phyloP scores from a whole-genome alignment of 2,113 vertebrate genomes.

The Electrona antarctica region DNA sequence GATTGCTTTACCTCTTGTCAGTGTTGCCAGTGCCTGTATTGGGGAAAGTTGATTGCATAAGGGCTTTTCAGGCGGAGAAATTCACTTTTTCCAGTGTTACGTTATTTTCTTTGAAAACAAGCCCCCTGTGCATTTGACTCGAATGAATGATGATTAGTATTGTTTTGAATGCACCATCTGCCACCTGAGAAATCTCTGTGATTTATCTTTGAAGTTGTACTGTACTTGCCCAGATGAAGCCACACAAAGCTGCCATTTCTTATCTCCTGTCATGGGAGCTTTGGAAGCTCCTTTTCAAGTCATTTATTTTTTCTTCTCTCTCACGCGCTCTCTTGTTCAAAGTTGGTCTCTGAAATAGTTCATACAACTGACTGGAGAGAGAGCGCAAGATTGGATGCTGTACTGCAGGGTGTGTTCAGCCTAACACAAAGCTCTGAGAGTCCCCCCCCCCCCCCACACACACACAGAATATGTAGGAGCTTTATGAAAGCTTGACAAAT shows the following conservation, averaged over 20 bases:
- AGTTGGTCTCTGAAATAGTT: constrained; percentile 52
- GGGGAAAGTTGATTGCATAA: constrained; percentile 4
- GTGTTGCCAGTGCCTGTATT: background rate
- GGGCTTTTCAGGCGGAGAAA: constrained; percentile 4
- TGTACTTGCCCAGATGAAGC: constrained; percentile 25
- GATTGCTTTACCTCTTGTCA: constrained; percentile 6
- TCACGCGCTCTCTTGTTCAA: constrained; percentile 11
- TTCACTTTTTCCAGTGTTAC: constrained; percentile 20
- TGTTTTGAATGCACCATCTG: constrained; percentile 53
- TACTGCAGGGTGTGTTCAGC: constrained; percentile 16
- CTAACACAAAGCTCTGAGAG: constrained; percentile 7
- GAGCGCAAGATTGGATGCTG: background rate
- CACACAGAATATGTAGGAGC: background rate
- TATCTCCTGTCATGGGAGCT: constrained; percentile 51
- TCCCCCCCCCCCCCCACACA: background rate
- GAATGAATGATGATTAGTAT: constrained; percentile 62
- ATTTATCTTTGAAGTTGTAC: constrained; percentile 52
- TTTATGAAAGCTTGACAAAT: constrained; percentile 17
- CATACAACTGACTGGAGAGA: constrained; percentile 31
- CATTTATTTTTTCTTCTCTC: constrained; percentile 28
- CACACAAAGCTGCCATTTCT: constrained; percentile 46
- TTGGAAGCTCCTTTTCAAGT: constrained; percentile 31
- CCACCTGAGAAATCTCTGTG: constrained; percentile 63
- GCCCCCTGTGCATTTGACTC: constrained; percentile 46
- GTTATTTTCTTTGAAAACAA: constrained; percentile 27